phyloP scores from a whole-genome alignment of 2,797 vertebrate genomes.

The Cynopterus sphinx region DNA sequence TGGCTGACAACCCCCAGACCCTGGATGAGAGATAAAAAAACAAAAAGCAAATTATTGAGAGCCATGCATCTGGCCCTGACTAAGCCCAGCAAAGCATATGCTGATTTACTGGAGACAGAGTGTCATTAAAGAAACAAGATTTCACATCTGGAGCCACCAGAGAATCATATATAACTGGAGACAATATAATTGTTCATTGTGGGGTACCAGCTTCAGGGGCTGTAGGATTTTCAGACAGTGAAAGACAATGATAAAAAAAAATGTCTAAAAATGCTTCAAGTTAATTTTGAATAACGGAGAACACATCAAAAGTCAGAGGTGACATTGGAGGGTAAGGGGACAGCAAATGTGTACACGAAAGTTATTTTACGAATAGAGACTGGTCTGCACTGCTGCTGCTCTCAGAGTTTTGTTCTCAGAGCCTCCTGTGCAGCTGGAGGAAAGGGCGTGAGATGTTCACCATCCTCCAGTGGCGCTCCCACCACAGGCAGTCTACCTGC shows the following conservation, averaged over 20 bases:
- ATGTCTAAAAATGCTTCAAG: not conserved
- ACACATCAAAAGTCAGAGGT: not conserved
- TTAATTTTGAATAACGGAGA: not conserved
- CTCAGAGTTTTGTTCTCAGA: not conserved
- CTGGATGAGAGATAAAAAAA: conserved; percentile 37
- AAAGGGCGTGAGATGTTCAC: not conserved
- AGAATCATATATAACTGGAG: conserved; percentile 42
- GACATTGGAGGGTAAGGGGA: not conserved
- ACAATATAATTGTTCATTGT: conserved; percentile 49
- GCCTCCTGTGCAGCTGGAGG: not conserved
- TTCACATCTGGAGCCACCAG: conserved; percentile 66
- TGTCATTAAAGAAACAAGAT: conserved; percentile 61
- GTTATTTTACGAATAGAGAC: not conserved
- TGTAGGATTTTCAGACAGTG: conserved; percentile 27
- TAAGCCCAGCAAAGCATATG: conserved; percentile 49
- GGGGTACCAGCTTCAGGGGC: not conserved
- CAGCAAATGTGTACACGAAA: not conserved
- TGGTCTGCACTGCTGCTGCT: not conserved
- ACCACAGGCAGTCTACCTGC: too few relatives aligned
- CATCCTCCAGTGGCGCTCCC: accelerated
- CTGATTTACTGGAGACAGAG: conserved; percentile 47
- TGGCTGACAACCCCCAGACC: conserved; percentile 43
- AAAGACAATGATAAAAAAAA: conserved; percentile 28
- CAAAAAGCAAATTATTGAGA: conserved; percentile 45
- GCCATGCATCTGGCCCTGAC: not conserved